A percentile compares a stretch with the other conserved stretches of the same genome.
phyloP scores from a whole-genome alignment of 1,140 invertebrate species.

The Pseudomyrmex dendroicus region DNA sequence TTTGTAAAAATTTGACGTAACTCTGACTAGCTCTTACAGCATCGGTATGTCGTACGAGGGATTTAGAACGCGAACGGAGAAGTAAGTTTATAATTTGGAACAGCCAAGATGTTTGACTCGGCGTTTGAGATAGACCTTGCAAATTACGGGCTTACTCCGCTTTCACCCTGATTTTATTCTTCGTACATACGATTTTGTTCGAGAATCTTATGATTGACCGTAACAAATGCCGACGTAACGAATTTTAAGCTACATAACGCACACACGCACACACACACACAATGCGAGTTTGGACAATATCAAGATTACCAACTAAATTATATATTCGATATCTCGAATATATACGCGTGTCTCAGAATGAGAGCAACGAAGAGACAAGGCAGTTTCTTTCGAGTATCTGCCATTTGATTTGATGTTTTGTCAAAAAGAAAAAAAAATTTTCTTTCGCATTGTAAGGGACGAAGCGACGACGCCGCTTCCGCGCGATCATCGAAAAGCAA shows the following conservation, averaged over 20 bases:
- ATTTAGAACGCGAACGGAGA: not conserved
- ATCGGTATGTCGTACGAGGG: not conserved
- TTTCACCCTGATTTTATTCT: slow-evolving; percentile 9
- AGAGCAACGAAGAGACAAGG: not conserved
- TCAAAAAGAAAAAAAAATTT: not conserved
- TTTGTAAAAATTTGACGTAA: not conserved
- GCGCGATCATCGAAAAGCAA: slow-evolving; percentile 4
- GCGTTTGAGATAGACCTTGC: not conserved
- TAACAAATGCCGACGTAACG: not conserved
- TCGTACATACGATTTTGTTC: not conserved
- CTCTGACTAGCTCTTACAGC: slow-evolving; percentile 18
- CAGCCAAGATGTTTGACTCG: not conserved
- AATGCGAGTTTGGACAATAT: not conserved
- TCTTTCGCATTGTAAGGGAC: slow-evolving; percentile 33
- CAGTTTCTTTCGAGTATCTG: not conserved
- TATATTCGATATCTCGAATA: not conserved
- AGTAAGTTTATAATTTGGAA: slow-evolving; percentile 24
- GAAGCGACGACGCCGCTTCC: not conserved
- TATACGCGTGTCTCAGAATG: not conserved
- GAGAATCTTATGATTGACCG: not conserved
- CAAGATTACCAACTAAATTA: not conserved
- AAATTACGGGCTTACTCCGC: not conserved
- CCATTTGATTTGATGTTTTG: slow-evolving; percentile 9
- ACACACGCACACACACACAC: no score
- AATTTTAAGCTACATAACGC: not conserved